Evolutionary conservation across 1,140 invertebrate genomes (phyloP).

Genomic region (Chlorops oryzae): DNA sequence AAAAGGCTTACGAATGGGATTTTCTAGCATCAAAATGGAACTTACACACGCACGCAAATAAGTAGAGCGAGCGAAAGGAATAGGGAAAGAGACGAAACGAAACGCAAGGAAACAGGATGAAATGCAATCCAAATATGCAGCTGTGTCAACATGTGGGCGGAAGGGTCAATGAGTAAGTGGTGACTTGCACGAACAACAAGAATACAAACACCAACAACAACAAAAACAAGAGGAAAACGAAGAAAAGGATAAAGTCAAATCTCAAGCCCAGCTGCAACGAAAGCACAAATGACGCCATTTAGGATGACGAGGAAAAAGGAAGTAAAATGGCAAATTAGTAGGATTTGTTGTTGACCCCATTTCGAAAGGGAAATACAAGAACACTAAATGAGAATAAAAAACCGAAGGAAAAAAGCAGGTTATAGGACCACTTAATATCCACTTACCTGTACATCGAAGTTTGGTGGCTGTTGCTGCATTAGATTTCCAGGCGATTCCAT

Average conservation of each 20-base stretch:
- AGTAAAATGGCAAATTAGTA: neutral
- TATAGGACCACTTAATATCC: neutral
- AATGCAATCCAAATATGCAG: no score
- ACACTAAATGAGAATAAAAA: neutral
- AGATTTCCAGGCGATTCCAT: slow-evolving; percentile 47
- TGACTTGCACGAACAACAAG: neutral
- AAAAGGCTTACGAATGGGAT: no score
- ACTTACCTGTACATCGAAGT: slow-evolving; percentile 49
- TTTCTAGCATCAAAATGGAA: no score
- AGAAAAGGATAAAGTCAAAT: neutral
- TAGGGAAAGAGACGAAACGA: no score
- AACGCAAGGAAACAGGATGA: no score
- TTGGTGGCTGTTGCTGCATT: slow-evolving; percentile 42
- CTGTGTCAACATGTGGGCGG: no score
- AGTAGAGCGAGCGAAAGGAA: no score
- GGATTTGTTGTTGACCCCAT: neutral
- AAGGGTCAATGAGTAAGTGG: neutral
- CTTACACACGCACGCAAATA: no score
- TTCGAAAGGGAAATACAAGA: neutral
- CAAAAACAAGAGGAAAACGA: neutral
- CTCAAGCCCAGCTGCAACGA: no score
- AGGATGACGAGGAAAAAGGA: neutral
- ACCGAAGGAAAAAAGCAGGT: neutral
- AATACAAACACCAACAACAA: neutral
- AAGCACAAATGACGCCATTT: no score